Conservation (phyloP, 1,140 invertebrate species). For the Nixonia krombeini region DNA sequence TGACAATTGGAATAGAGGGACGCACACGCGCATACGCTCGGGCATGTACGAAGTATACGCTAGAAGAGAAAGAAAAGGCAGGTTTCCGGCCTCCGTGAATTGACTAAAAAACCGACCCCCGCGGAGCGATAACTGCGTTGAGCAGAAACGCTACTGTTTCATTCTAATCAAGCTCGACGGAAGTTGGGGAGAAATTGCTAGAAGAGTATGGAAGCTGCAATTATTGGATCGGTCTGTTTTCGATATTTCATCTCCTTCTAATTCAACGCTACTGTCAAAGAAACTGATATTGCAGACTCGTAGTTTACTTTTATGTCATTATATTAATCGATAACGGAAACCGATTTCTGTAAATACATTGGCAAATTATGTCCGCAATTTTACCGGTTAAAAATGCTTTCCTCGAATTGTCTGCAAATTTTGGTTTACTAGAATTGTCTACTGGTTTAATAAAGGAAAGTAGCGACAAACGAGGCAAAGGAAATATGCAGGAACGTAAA, state of each 20-base stretch:
- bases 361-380: no score
- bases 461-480: no score
- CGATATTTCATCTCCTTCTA: slow-evolving; percentile 24
- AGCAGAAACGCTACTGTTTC: slow-evolving; percentile 29
- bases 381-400: no score
- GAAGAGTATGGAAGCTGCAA: slow-evolving; percentile 32
- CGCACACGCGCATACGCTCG: no score
- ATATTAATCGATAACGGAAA: no score
- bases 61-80: neutral
- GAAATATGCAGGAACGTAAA: no score
- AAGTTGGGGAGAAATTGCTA: slow-evolving; percentile 36
- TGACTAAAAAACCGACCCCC: slow-evolving; percentile 28
- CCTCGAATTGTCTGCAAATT: no score
- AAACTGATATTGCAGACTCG: slow-evolving; percentile 38
- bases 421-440: no score
- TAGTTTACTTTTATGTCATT: no score
- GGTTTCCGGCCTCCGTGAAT: slow-evolving; percentile 28
- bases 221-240: slow-evolving; percentile 34
- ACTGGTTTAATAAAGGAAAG: no score
- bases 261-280: slow-evolving; percentile 17
- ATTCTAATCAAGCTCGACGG: slow-evolving; percentile 37
- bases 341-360: no score
- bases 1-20: neutral
- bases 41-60: no score
- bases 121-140: slow-evolving; percentile 19